Percentiles rank a stretch among this genome's conserved stretches.
phyloP scores from a whole-genome alignment of 2,113 vertebrate genomes.

The Hassar affinis region DNA sequence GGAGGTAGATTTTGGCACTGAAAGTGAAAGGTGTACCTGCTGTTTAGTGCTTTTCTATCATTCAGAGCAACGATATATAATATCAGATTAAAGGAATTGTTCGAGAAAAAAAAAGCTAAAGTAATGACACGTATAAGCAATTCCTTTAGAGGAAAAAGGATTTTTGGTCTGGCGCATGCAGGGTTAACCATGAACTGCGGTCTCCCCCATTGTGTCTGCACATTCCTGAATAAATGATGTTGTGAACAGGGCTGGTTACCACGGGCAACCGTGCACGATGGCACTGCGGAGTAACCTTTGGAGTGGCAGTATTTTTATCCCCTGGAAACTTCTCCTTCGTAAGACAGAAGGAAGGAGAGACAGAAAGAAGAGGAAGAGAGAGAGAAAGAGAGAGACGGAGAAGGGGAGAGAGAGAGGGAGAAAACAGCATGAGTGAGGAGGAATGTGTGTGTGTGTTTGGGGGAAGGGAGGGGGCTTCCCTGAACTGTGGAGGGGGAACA shows the following conservation, averaged over 20 bases:
- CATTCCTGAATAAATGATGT: slow-evolving; percentile 81
- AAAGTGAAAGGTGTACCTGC: background rate
- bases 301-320: slow-evolving; percentile 76
- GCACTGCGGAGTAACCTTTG: slow-evolving; percentile 69
- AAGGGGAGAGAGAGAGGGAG: background rate
- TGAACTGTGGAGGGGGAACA: slow-evolving; percentile 38
- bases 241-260: slow-evolving; percentile 76
- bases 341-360: slow-evolving; percentile 27
- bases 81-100: background rate
- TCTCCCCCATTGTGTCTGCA: slow-evolving; percentile 68
- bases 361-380: slow-evolving; percentile 3
- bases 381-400: background rate
- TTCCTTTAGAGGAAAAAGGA: background rate
- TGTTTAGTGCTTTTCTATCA: background rate
- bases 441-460: slow-evolving; percentile 3
- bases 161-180: slow-evolving; percentile 49
- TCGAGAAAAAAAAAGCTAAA: background rate
- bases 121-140: background rate
- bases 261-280: slow-evolving; percentile 76
- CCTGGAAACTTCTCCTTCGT: slow-evolving; percentile 59
- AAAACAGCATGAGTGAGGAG: background rate
- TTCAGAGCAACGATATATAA: background rate
- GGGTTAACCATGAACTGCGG: slow-evolving; percentile 74
- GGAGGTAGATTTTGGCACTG: background rate
- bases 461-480: slow-evolving; percentile 41